Evolutionary conservation across 2,113 vertebrate species (phyloP).

Genomic region (Notothenia rossii): DNA sequence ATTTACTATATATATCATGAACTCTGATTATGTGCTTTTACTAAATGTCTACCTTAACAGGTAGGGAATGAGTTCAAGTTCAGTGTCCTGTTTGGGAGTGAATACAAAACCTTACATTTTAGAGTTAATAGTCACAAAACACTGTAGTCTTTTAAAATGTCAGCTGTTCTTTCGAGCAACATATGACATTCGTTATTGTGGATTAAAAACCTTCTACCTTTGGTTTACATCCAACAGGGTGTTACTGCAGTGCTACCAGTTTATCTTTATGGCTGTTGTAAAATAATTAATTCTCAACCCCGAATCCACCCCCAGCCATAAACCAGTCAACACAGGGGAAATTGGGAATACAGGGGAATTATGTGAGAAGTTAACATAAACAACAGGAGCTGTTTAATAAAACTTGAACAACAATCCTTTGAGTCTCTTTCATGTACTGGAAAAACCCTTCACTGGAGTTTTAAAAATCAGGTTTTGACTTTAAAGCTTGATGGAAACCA

Average conservation of each 20-base stretch:
- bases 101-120: background rate
- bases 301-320: slow-evolving; percentile 12
- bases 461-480: slow-evolving; percentile 45
- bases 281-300: slow-evolving; percentile 49
- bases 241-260: background rate
- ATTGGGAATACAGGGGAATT: background rate
- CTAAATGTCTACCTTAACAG: background rate
- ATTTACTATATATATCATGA: background rate
- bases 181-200: slow-evolving; percentile 20
- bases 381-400: slow-evolving; percentile 18
- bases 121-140: background rate
- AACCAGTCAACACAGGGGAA: background rate
- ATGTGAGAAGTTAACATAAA: slow-evolving; percentile 8
- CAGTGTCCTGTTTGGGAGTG: background rate
- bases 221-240: slow-evolving; percentile 37
- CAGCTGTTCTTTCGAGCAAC: slow-evolving; percentile 1
- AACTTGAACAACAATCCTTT: background rate
- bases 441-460: slow-evolving; percentile 25
- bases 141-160: background rate
- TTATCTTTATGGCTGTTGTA: slow-evolving; percentile 63
- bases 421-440: slow-evolving; percentile 33
- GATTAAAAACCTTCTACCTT: slow-evolving; percentile 56
- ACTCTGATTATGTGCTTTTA: background rate
- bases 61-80: background rate
- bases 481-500: slow-evolving; percentile 61